A percentile compares a stretch with the other conserved stretches of the same genome.
phyloP scores from a whole-genome alignment of 2,888 invertebrate genomes.

The Tipula helvola region DNA sequence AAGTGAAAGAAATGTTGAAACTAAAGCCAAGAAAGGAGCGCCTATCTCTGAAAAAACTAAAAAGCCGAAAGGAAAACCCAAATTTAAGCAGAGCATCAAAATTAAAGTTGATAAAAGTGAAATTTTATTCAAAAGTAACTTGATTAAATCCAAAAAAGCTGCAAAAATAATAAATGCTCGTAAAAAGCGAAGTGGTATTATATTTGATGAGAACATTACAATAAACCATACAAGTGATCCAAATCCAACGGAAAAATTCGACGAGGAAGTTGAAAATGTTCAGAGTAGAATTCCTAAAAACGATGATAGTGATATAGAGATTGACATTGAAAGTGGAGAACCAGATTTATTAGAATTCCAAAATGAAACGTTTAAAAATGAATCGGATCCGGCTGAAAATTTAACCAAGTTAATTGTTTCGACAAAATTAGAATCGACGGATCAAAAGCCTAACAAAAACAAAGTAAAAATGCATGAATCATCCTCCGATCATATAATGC shows the following conservation, averaged over 20 bases:
- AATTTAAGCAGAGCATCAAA: constrained; percentile 15
- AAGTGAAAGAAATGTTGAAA: neutral
- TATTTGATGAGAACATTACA: constrained; percentile 18
- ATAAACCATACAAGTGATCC: constrained; percentile 17
- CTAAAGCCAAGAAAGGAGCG: neutral
- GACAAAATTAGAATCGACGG: neutral
- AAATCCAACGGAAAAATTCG: constrained; percentile 14
- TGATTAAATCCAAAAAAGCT: neutral
- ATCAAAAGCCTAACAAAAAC: neutral
- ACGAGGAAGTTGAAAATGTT: neutral
- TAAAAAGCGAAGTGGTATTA: neutral
- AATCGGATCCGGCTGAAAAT: neutral
- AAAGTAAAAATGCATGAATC: constrained; percentile 14
- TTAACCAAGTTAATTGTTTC: neutral
- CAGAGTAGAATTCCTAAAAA: neutral
- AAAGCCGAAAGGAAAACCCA: neutral
- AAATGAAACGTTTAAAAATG: neutral
- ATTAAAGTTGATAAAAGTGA: constrained; percentile 12
- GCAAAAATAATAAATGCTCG: constrained; percentile 8
- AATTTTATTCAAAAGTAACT: neutral
- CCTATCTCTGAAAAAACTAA: neutral
- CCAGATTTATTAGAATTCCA: neutral
- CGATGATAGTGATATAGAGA: constrained; percentile 40
- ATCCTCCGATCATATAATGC: constrained; percentile 8
- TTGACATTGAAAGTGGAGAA: constrained; percentile 41